Evolutionary conservation across 2,113 vertebrate species (phyloP), one percentile per base, ranked within the genome.

Genomic region (Heterotilapia buettikoferi): DNA sequence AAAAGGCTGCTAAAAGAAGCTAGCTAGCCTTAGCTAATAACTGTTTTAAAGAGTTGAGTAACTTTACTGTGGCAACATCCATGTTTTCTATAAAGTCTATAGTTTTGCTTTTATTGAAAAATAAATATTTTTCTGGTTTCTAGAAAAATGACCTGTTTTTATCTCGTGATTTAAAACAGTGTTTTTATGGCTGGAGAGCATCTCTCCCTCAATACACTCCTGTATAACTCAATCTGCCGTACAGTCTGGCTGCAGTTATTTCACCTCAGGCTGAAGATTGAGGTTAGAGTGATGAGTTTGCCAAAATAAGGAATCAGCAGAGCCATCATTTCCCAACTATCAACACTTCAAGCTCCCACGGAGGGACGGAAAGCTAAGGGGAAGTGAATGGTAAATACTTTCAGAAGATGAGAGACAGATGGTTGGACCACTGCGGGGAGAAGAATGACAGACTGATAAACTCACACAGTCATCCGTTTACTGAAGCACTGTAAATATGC

Each of bases 351-450:
- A 78, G 82, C 90, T 87, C 92, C 87, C 90, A 63, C 31, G 68
- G 92, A 87, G 86, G 66, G 89, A 88, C 14, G 33, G 83, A 88
- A 71, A 83, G 78, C 86, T 10, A 85, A 86, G 83, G 76, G 86
- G 89, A 91, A 82, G 81, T 87, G 81, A 84, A 89, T 21, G 33
- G 85, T 78, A 80, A 90, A 91, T 84, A 83, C 80, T 88, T 87
- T 68, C 5, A 12, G 83, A 88, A 78, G 89, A 90, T 86, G 81
- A 90, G 84, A 93, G 90, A 90, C 90, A 90, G 90, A 93, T 88
- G 88, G 87, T 82, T 29, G 71, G 36, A 76, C 73, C 36, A 66
- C 85, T 82, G 88, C 12, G 33, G 83, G 40, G 79, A 43, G 63
- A 40, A 73, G 54, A 82, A 53, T 56, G 79, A 66, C 71, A 66